Conservation (phyloP, 2,888 invertebrate species). For the Ophion ventricosus region DNA sequence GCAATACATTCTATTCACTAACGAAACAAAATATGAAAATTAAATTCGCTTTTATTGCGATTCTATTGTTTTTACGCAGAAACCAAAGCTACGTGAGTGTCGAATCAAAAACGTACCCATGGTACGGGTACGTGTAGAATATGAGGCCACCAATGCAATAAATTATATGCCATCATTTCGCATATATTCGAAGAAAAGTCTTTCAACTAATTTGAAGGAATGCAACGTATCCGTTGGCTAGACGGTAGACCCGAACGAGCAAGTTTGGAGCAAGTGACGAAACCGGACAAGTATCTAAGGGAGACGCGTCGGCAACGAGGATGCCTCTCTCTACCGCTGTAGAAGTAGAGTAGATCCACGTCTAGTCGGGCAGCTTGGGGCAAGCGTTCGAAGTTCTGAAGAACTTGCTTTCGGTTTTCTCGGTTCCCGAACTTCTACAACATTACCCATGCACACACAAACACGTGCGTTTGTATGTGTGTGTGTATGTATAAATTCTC, state of each 20-base stretch:
- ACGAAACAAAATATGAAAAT: too few relatives aligned
- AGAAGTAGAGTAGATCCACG: constrained; percentile 56
- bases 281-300: constrained; percentile 17
- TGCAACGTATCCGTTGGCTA: not conserved
- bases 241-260: not conserved
- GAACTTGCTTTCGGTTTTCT: constrained; percentile 43
- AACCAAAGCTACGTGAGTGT: too few relatives aligned
- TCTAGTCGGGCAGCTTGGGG: constrained; percentile 47
- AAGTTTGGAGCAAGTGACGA: constrained; percentile 5
- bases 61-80: too few relatives aligned
- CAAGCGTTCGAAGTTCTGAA: constrained; percentile 50
- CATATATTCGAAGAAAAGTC: constrained; percentile 14
- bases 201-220: constrained; percentile 32
- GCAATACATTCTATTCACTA: too few relatives aligned
- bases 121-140: not conserved
- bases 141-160: not conserved
- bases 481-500: not conserved
- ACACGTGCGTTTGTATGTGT: not conserved
- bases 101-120: too few relatives aligned
- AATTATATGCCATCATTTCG: not conserved
- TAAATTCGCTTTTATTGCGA: too few relatives aligned
- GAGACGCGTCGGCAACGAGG: constrained; percentile 16
- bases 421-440: constrained; percentile 11
- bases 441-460: constrained; percentile 8
- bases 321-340: not conserved